Percentiles rank a stretch among this genome's conserved stretches.
These are phyloP conservation scores for Phortica okadai DNA, from an alignment of 2,888 invertebrate species.

Conservation along the genomic window DNA sequence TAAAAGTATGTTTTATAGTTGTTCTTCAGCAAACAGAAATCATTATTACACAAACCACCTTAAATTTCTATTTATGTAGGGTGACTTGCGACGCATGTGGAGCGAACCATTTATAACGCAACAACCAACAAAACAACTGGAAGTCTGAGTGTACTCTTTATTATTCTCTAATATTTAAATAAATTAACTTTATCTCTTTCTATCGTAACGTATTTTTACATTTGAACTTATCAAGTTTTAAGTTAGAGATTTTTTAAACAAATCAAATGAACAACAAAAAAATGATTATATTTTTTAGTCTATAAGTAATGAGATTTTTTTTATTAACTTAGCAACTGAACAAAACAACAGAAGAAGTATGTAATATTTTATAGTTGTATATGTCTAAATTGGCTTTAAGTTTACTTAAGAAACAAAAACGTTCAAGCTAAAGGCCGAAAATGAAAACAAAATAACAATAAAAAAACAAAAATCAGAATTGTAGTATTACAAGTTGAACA, in stretches of 20 bases:
- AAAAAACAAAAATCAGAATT: neutral
- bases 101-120: slow-evolving; percentile 95
- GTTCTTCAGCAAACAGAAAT: neutral
- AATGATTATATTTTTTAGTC: slow-evolving; percentile 58
- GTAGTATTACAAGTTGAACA: slow-evolving; percentile 27
- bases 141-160: slow-evolving; percentile 81
- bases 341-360: slow-evolving; percentile 14
- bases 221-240: slow-evolving; percentile 53
- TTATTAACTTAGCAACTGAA: neutral
- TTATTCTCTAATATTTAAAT: slow-evolving; percentile 44
- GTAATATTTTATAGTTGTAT: slow-evolving; percentile 17
- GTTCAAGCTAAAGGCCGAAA: neutral
- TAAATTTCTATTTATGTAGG: slow-evolving; percentile 79
- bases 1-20: slow-evolving; percentile 83
- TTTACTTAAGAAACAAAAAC: slow-evolving; percentile 4
- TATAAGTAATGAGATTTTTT: slow-evolving; percentile 50
- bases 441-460: neutral
- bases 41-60: neutral
- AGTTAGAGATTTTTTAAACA: slow-evolving; percentile 58
- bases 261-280: slow-evolving; percentile 59
- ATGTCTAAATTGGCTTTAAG: slow-evolving; percentile 32
- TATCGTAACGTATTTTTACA: slow-evolving; percentile 58
- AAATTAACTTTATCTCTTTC: slow-evolving; percentile 45
- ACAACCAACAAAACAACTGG: slow-evolving; percentile 87
- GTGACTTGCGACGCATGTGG: slow-evolving; percentile 98